phyloP scores from a whole-genome alignment of 2,888 invertebrate species.

The Bugula neritina region DNA sequence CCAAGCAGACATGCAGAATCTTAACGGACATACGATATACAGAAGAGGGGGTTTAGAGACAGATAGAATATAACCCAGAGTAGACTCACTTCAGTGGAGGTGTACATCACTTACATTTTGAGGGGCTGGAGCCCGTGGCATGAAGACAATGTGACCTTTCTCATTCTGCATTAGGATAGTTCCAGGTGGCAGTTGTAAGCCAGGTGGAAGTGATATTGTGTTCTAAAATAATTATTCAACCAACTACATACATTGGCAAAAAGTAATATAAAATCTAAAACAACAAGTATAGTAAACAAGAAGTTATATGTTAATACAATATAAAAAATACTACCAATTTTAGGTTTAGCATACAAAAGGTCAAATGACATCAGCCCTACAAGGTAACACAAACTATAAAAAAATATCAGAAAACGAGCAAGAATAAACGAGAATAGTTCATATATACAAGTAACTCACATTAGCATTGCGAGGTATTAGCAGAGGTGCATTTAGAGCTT shows the following conservation, averaged over 20 bases:
- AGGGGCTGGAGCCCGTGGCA: conserved; percentile 79
- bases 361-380: too few relatives aligned
- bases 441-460: too few relatives aligned
- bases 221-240: conserved; percentile 9
- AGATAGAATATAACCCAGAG: too few relatives aligned
- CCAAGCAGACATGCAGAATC: too few relatives aligned
- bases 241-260: too few relatives aligned
- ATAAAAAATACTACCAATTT: neutral
- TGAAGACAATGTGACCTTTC: conserved; percentile 88
- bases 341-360: too few relatives aligned
- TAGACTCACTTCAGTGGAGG: too few relatives aligned
- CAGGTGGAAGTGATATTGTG: conserved; percentile 70
- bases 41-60: too few relatives aligned
- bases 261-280: neutral
- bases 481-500: neutral
- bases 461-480: conserved; percentile 13
- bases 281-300: neutral
- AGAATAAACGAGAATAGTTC: too few relatives aligned
- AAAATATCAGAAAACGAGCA: too few relatives aligned
- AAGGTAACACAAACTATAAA: too few relatives aligned
- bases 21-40: too few relatives aligned
- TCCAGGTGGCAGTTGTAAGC: conserved; percentile 67
- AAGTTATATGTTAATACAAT: neutral
- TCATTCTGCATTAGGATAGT: conserved; percentile 91
- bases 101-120: conserved; percentile 32